A percentile compares a stretch with the other conserved stretches of the same genome.
phyloP scores from a whole-genome alignment of 2,888 invertebrate species.

The Microplitis deprimator region DNA sequence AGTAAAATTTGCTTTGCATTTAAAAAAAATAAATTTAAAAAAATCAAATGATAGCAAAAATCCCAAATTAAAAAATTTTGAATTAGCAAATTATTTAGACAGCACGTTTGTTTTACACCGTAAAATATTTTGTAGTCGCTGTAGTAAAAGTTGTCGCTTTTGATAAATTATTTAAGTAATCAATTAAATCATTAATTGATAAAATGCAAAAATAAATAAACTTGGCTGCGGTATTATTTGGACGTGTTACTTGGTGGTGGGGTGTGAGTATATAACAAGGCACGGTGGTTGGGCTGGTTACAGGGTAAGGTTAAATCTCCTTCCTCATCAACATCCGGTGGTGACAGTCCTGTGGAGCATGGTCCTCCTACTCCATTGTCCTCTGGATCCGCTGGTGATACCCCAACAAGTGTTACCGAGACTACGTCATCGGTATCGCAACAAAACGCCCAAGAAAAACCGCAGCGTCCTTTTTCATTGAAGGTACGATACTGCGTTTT shows the following conservation, averaged over 20 bases:
- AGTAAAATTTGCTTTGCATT: constrained; percentile 22
- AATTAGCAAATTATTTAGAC: constrained; percentile 2
- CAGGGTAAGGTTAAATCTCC: constrained; percentile 72
- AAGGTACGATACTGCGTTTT: constrained; percentile 71
- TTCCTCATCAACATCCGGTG: constrained; percentile 70
- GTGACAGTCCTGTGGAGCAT: constrained; percentile 69
- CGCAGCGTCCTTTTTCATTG: constrained; percentile 76
- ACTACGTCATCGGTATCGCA: constrained; percentile 60
- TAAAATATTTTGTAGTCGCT: constrained; percentile 1
- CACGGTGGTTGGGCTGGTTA: constrained; percentile 68
- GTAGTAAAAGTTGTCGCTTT: constrained; percentile 7
- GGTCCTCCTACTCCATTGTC: constrained; percentile 65
- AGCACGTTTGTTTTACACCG: constrained; percentile 1
- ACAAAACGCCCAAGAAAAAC: constrained; percentile 71
- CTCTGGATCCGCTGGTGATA: constrained; percentile 65
- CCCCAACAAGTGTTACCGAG: constrained; percentile 63
- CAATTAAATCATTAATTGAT: background rate
- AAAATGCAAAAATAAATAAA: constrained; percentile 27
- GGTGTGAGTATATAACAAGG: constrained; percentile 68
- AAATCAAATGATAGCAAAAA: constrained; percentile 6
- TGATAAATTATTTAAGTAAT: background rate
- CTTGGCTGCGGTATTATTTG: constrained; percentile 48
- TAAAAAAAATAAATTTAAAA: background rate
- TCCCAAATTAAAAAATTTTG: background rate
- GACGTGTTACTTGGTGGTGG: constrained; percentile 57